Evolutionary conservation across 2,888 invertebrate species (phyloP).

Genomic region (Ceratothoa steindachneri): DNA sequence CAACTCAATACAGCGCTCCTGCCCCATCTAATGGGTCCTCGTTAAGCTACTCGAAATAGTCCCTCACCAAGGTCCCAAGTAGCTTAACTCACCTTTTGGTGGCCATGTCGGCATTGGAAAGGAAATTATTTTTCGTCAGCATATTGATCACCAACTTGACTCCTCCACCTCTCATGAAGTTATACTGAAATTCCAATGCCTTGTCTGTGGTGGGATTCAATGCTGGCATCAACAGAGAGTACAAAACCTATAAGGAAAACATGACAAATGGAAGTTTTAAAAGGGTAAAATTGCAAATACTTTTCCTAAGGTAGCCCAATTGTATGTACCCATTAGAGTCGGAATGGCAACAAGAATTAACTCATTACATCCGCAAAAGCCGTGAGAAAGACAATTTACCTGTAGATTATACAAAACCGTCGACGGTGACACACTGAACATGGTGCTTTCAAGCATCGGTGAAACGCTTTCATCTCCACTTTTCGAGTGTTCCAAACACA

Average conservation of each 20-base stretch:
- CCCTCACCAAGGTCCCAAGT: too few species aligned
- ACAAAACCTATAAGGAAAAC: slow-evolving; percentile 62
- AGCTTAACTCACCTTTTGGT: slow-evolving; percentile 61
- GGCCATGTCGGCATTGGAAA: slow-evolving; percentile 71
- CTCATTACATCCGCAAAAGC: too few species aligned
- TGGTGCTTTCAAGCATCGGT: slow-evolving; percentile 61
- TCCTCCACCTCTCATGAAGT: slow-evolving; percentile 65
- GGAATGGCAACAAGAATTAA: too few species aligned
- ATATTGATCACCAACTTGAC: slow-evolving; percentile 70
- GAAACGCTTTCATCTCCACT: slow-evolving; percentile 52
- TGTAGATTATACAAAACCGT: slow-evolving; percentile 69
- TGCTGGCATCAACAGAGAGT: slow-evolving; percentile 88
- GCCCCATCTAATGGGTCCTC: too few species aligned
- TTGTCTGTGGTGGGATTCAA: slow-evolving; percentile 69
- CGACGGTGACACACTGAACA: slow-evolving; percentile 68
- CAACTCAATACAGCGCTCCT: too few species aligned
- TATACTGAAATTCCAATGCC: slow-evolving; percentile 66
- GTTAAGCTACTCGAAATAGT: too few species aligned
- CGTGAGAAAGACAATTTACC: too few species aligned
- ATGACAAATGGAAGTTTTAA: not conserved
- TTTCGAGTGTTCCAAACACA: slow-evolving; percentile 56
- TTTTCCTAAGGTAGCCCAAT: too few species aligned
- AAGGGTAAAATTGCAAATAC: not conserved
- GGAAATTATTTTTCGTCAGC: slow-evolving; percentile 77
- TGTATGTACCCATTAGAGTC: too few species aligned